Base-by-base conservation (phyloP, 1,140 invertebrate genomes). In the Cotesia vestalis region DNA sequence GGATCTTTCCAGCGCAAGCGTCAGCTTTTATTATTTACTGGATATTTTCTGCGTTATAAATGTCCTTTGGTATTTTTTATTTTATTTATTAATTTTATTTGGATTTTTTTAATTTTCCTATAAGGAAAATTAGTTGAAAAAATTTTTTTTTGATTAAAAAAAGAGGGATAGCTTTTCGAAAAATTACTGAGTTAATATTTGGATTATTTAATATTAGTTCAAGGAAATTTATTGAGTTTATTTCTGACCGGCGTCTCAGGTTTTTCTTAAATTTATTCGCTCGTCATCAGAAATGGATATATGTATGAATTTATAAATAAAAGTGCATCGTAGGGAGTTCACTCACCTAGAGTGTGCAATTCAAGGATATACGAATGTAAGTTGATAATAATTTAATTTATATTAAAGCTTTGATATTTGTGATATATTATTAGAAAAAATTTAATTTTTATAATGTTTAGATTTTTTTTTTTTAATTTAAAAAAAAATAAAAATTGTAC, bases 1-100 rank as follows among this genome's bases (percentile, higher is more conserved):
- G 57, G 4, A 67, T 35, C 38, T 70, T 53, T 55, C 75, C 55
- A 76, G 82, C 84, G 84, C 83, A 81, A 59, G 80, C 78, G 79
- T 72, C 76, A 72, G 46, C 36, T 34, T 61, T 72, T 70, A 78
- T 77, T 78, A 80, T 79, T 78, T 79, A 73, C 76, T 79, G 74
- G 35, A 17, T 52, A 11, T 61, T 14, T 51, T 38, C 11, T 51
- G 0, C 17, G 62, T 36, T 8, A 55, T 14, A 55, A 14, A 55
- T 55, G 12, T 51, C 46, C 12, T 17, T 17, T 17, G 17, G 17
- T 17, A 17, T n/a, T n/a, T 55, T 55, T 14, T 20, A 5, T 66
- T 66, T 66, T 11, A 14, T 34, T 14, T 34, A 27, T 27, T 36
- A 12, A 66, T 38, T 60, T 9, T 34, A 11, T 27, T 60, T 27